Conservation (phyloP, 1,140 invertebrate species). For the Panonychus citri region DNA sequence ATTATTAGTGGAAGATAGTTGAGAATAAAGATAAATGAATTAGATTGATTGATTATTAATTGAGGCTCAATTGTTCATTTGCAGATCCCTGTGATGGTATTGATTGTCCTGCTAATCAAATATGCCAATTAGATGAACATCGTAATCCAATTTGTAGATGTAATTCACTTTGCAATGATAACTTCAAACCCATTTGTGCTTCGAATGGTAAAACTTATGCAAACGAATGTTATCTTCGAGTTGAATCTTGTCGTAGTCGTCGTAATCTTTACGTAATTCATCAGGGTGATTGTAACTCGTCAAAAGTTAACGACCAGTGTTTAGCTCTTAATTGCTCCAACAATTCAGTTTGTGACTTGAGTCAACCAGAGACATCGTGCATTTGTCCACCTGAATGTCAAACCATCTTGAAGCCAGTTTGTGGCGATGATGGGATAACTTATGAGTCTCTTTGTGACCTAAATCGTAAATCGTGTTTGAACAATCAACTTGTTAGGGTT, state of each 20-base stretch:
- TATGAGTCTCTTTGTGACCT: conserved; percentile 45
- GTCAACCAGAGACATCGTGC: conserved; percentile 52
- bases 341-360: conserved; percentile 54
- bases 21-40: too few relatives aligned
- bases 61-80: neutral
- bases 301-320: conserved; percentile 51
- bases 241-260: conserved; percentile 44
- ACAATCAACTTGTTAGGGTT: conserved; percentile 37
- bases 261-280: conserved; percentile 49
- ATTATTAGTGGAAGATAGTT: conserved; percentile 19
- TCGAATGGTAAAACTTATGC: conserved; percentile 53
- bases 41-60: too few relatives aligned
- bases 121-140: conserved; percentile 45
- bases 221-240: conserved; percentile 52
- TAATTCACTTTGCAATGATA: conserved; percentile 44
- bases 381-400: conserved; percentile 49
- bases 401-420: conserved; percentile 44
- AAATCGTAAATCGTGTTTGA: conserved; percentile 40
- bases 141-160: conserved; percentile 53
- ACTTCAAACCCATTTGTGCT: conserved; percentile 56
- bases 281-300: conserved; percentile 47
- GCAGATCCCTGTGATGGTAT: conserved; percentile 20
- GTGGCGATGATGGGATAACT: conserved; percentile 35
- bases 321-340: conserved; percentile 42
- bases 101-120: conserved; percentile 49